Conservation (phyloP, 1,140 invertebrate species). For the Holcopasites calliopsidis region DNA sequence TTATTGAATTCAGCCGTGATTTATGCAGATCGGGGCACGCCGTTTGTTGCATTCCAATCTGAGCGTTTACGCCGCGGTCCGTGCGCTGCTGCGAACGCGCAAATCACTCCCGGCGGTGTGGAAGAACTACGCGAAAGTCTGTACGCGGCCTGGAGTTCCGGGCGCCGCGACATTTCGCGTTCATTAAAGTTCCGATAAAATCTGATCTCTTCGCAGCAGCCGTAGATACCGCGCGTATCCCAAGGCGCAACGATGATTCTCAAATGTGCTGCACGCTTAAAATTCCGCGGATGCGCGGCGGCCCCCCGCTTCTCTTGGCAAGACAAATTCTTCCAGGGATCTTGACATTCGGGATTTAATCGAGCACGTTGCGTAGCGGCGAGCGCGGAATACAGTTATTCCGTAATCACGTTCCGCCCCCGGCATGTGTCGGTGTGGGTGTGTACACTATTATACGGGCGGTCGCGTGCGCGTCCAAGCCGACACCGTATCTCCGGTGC, state of each 20-base stretch:
- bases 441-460: background rate
- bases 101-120: slow-evolving; percentile 29
- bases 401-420: background rate
- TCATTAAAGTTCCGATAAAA: slow-evolving; percentile 57
- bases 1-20: slow-evolving; percentile 39
- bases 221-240: slow-evolving; percentile 22
- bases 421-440: background rate
- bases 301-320: background rate
- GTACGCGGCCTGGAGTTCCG: too few species aligned
- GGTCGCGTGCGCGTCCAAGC: slow-evolving; percentile 9
- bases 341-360: slow-evolving; percentile 5
- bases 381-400: background rate
- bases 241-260: too few species aligned
- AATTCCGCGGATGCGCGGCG: background rate
- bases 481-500: background rate
- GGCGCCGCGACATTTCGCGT: too few species aligned
- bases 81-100: background rate
- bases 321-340: slow-evolving; percentile 13
- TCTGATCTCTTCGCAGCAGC: background rate
- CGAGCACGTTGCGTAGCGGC: slow-evolving; percentile 4
- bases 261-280: too few species aligned
- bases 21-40: slow-evolving; percentile 28
- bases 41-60: slow-evolving; percentile 45
- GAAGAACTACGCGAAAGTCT: slow-evolving; percentile 23
- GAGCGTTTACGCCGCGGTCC: background rate